phyloP scores from a whole-genome alignment of 2,888 invertebrate genomes.

The Callyntrura sp. region DNA sequence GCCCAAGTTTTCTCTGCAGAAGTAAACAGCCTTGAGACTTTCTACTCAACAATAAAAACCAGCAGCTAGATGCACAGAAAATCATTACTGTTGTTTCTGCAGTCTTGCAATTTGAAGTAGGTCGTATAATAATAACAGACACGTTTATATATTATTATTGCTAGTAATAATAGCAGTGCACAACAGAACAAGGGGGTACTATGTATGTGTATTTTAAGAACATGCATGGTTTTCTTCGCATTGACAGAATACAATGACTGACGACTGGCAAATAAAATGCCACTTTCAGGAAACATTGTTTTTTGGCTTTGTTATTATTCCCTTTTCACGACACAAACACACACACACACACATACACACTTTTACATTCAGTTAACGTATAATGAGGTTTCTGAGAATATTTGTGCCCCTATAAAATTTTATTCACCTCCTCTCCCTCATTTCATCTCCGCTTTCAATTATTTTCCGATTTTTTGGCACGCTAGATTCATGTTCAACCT shows the following conservation, averaged over 20 bases:
- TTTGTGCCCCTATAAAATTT: slow-evolving; percentile 14
- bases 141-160: too few species aligned
- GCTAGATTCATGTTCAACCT: slow-evolving; percentile 38
- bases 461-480: slow-evolving; percentile 38
- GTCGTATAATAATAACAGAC: not conserved
- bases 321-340: not conserved
- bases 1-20: not conserved
- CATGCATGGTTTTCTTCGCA: slow-evolving; percentile 10
- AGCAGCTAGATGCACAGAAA: not conserved
- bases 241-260: slow-evolving; percentile 35
- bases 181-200: not conserved
- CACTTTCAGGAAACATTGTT: not conserved
- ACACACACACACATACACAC: not conserved
- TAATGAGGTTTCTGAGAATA: not conserved
- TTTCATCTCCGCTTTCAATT: slow-evolving; percentile 29
- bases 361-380: not conserved
- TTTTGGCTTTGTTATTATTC: slow-evolving; percentile 6
- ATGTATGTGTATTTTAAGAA: slow-evolving; percentile 14
- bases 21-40: slow-evolving; percentile 45
- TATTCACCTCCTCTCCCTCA: slow-evolving; percentile 1
- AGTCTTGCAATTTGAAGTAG: slow-evolving; percentile 27
- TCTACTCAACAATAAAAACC: slow-evolving; percentile 18
- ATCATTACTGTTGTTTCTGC: not conserved
- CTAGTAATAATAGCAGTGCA: not conserved
- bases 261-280: not conserved